Base-by-base conservation (phyloP, 2,797 vertebrate genomes). In the Octomys mimax region DNA sequence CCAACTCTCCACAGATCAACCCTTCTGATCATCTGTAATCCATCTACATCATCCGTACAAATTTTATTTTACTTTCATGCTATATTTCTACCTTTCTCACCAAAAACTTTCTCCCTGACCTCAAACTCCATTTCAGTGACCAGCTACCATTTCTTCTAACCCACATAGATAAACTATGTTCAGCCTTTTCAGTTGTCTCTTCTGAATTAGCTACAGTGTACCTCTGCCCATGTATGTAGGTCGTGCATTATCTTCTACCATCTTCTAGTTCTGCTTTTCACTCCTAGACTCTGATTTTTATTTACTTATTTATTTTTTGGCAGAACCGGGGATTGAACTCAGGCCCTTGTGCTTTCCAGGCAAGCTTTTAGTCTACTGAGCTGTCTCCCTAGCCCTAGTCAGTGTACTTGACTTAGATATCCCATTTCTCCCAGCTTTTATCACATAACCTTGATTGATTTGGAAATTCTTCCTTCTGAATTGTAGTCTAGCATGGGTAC, bases 381-480 rank as follows among this genome's bases (percentile, higher is more conserved):
- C 42, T 42, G 42, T 42, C 42, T 42, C 42, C 42, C 3, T 4
- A 31, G 64, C 4, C 8, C 0, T 14, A 19, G 19, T 49, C 26
- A 59, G 21, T 6, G 2, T 33, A 52, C 12, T 71, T 83, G 36
- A 13, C 13, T 16, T 70, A 86, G 12, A 68, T 81, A 84, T 4
- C 4, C 52, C 82, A 52, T 75, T 87, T 94, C 31, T 11, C 13
- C 59, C 3, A 59, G n/a, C 1, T 94, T 5, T 91, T 87, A 80
- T 46, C 14, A 77, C 64, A 18, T 16, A 68, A 33, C 16, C 18
- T 68, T 68, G 5, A 36, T 79, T 49, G 36, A 82, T 57, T 86
- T 59, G 10, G 14, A 75, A 91, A n/a, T 49, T 87, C 54, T 92
- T 52, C 57, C 79, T 86, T 70, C 61, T 87, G 33, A 85, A 49